Evolutionary conservation across 2,113 vertebrate genomes (phyloP).

Genomic region (Cromileptes altivelis): DNA sequence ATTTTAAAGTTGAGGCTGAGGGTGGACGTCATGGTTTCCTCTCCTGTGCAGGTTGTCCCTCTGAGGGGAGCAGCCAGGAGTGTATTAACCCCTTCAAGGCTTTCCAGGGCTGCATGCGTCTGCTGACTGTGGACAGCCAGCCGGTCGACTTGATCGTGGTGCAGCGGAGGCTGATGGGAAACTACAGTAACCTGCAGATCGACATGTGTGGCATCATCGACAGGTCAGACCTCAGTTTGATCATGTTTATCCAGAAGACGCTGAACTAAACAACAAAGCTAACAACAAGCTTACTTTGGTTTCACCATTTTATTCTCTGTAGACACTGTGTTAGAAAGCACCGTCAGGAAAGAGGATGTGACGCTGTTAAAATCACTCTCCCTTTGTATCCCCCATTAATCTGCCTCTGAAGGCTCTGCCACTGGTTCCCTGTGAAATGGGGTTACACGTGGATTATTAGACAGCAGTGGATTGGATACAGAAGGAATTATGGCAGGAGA

Average conservation of each 20-base stretch:
- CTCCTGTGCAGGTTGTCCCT: constrained; percentile 88
- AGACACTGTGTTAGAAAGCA: neutral
- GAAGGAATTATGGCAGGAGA: constrained; percentile 2
- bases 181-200: constrained; percentile 93
- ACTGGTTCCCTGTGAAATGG: constrained; percentile 26
- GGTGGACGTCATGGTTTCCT: neutral
- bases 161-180: constrained; percentile 88
- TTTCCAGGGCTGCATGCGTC: constrained; percentile 94
- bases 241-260: neutral
- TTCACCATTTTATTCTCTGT: neutral
- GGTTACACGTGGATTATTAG: constrained; percentile 32
- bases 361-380: neutral
- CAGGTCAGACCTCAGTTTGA: constrained; percentile 83
- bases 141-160: constrained; percentile 89
- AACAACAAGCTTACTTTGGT: neutral
- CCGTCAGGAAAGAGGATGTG: neutral
- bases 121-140: constrained; percentile 83
- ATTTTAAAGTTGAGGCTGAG: too few relatives aligned
- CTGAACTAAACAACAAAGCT: neutral
- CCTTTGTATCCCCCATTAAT: constrained; percentile 18
- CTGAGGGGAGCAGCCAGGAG: constrained; percentile 71
- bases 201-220: constrained; percentile 94
- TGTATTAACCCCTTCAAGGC: constrained; percentile 85
- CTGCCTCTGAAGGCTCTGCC: constrained; percentile 6
- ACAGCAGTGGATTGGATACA: constrained; percentile 14